Percentiles rank a stretch among this genome's conserved stretches.
phyloP scores from a whole-genome alignment of 2,888 invertebrate species.

The Leptopilina drosophilae region DNA sequence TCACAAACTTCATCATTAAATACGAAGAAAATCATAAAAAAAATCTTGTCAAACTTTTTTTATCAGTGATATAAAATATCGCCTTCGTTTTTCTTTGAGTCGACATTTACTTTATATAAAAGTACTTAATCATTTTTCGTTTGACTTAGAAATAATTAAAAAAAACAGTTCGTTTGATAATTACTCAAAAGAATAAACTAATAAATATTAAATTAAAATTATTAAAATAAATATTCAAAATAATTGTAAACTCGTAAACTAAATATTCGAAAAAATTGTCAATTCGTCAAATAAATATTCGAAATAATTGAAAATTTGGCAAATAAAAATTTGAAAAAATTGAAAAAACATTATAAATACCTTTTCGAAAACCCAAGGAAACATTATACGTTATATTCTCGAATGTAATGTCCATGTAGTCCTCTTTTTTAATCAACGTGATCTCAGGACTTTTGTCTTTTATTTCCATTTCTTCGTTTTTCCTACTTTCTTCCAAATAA shows the following conservation, averaged over 20 bases:
- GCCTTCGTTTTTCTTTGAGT: not conserved
- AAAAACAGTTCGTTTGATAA: not conserved
- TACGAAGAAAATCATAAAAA: not conserved
- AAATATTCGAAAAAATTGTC: too few species aligned
- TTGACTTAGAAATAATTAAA: not conserved
- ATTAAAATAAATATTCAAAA: not conserved
- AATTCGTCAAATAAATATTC: not conserved
- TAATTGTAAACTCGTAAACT: not conserved
- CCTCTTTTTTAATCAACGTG: conserved; percentile 58
- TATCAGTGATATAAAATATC: conserved; percentile 5
- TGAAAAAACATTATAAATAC: conserved; percentile 75
- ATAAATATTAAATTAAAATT: too few species aligned
- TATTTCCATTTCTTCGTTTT: conserved; percentile 43
- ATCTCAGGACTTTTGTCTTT: conserved; percentile 49
- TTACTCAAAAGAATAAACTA: not conserved
- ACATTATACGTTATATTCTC: conserved; percentile 86
- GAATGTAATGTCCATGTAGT: conserved; percentile 85
- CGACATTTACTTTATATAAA: not conserved
- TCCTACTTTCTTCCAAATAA: not conserved
- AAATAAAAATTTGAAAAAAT: not conserved
- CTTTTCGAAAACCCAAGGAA: conserved; percentile 85
- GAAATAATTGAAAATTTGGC: not conserved
- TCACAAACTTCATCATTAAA: not conserved
- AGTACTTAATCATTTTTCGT: not conserved
- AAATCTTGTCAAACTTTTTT: conserved; percentile 9